phyloP scores from a whole-genome alignment of 2,888 invertebrate species.

The Philhelius pedissequus region DNA sequence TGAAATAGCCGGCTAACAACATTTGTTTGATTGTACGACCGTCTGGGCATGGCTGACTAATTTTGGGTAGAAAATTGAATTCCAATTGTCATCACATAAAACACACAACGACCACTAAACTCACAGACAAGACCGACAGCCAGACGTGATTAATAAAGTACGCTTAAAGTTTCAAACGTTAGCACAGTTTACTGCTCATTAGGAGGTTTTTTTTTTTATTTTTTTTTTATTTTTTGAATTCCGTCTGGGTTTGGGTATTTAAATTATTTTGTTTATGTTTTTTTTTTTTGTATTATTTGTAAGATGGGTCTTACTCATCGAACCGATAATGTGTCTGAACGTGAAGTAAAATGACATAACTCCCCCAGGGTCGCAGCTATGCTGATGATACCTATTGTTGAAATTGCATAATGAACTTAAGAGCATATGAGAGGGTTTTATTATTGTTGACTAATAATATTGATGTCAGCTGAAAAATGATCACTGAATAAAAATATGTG shows the following conservation, averaged over 20 bases:
- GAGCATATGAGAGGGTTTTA: background rate
- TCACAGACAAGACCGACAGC: background rate
- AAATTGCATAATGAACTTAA: conserved; percentile 35
- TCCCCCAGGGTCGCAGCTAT: background rate
- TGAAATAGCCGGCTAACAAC: conserved; percentile 1
- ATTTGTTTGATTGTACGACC: background rate
- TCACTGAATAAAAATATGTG: background rate
- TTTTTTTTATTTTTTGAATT: background rate
- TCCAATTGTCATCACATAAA: conserved; percentile 38
- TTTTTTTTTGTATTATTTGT: background rate
- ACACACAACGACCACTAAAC: background rate
- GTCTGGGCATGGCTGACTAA: conserved; percentile 57
- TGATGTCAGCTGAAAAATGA: background rate
- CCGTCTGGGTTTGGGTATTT: background rate
- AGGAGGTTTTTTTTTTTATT: background rate
- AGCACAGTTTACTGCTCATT: conserved; percentile 31
- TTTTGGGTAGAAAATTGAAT: conserved; percentile 53
- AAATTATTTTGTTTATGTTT: background rate
- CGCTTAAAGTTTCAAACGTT: conserved; percentile 17
- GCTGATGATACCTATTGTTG: background rate
- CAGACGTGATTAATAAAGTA: conserved; percentile 58
- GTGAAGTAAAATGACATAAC: conserved; percentile 32
- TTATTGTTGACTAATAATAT: conserved; percentile 8
- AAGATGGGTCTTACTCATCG: conserved; percentile 44
- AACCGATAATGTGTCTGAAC: background rate